Percentiles rank a stretch among this genome's conserved stretches.
phyloP scores from a whole-genome alignment of 2,113 vertebrate genomes.

The Apaloderma vittatum region DNA sequence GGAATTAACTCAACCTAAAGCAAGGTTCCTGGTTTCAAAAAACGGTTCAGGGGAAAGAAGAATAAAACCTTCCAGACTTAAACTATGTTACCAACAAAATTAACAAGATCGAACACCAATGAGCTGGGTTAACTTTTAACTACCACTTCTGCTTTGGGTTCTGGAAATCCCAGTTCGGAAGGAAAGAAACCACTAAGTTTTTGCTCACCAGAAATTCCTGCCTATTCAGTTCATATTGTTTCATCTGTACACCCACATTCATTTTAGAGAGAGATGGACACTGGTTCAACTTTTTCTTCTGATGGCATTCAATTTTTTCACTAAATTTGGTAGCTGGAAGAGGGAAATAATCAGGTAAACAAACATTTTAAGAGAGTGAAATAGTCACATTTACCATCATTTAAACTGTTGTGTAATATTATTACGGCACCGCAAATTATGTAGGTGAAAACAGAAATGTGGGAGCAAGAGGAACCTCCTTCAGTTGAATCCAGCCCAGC shows the following conservation, averaged over 20 bases:
- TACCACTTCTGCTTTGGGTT: neutral
- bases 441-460: fast-evolving
- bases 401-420: neutral
- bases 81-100: neutral
- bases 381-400: neutral
- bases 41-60: neutral
- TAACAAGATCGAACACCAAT: fast-evolving
- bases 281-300: neutral
- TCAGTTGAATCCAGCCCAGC: neutral
- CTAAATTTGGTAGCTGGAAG: neutral
- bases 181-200: neutral
- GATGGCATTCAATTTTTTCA: neutral
- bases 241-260: fast-evolving
- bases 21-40: neutral
- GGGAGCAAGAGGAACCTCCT: neutral
- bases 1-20: neutral
- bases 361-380: neutral
- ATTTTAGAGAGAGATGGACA: neutral
- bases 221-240: neutral
- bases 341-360: neutral
- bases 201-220: neutral
- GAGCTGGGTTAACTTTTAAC: neutral
- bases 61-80: neutral
- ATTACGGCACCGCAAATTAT: fast-evolving
- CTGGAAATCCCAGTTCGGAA: neutral